Conservation (phyloP, 2,888 invertebrate species). For the Caradrina kadenii region DNA sequence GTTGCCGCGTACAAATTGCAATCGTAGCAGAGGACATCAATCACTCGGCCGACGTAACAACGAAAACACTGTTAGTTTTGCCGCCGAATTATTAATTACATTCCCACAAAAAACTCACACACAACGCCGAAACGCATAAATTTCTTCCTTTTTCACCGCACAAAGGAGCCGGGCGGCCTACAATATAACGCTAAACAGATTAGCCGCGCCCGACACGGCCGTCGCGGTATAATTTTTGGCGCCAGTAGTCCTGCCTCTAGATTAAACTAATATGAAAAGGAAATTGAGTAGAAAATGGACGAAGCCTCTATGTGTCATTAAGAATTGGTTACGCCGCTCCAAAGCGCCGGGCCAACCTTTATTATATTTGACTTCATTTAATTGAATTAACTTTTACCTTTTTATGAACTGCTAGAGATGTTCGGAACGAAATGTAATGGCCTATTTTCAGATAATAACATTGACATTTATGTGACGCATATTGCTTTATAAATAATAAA, state of each 20-base stretch:
- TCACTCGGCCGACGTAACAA: slow-evolving; percentile 83
- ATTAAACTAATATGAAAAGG: slow-evolving; percentile 91
- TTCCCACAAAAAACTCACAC: slow-evolving; percentile 89
- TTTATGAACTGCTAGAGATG: slow-evolving; percentile 87
- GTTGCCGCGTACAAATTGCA: slow-evolving; percentile 75
- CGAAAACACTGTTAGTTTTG: slow-evolving; percentile 91
- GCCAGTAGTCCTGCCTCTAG: slow-evolving; percentile 90
- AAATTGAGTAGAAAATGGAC: slow-evolving; percentile 90
- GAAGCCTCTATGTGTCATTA: slow-evolving; percentile 89
- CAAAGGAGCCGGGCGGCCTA: slow-evolving; percentile 86
- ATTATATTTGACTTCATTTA: slow-evolving; percentile 88
- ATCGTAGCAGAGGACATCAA: slow-evolving; percentile 80
- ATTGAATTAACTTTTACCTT: slow-evolving; percentile 89
- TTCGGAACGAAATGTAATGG: slow-evolving; percentile 84
- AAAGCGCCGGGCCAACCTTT: slow-evolving; percentile 80
- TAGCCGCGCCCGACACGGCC: slow-evolving; percentile 87
- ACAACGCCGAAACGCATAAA: slow-evolving; percentile 90
- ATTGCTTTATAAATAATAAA: slow-evolving; percentile 79
- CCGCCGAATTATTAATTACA: slow-evolving; percentile 91
- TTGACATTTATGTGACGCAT: slow-evolving; percentile 83
- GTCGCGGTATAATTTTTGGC: slow-evolving; percentile 90
- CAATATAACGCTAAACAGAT: slow-evolving; percentile 89
- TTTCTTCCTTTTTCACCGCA: slow-evolving; percentile 90
- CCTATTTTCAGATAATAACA: slow-evolving; percentile 84
- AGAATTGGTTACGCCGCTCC: slow-evolving; percentile 86